Evolutionary conservation across 2,113 vertebrate species (phyloP), one percentile per base, ranked within the genome.

Genomic region (Pterocles burchelli): DNA sequence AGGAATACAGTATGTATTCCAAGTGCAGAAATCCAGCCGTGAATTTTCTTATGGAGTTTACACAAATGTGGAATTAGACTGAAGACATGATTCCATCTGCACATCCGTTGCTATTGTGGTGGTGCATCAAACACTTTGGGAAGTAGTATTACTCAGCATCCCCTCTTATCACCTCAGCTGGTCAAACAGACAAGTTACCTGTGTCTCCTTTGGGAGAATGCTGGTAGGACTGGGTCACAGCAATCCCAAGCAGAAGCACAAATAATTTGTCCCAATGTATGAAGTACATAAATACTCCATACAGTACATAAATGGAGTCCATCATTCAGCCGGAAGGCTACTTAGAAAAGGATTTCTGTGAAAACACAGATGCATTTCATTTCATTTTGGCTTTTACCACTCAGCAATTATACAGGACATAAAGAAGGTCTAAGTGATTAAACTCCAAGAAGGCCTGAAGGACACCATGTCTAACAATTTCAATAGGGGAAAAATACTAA

Each of bases 211-310:
- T 0, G 4, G 62, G 85, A 80, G 31, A 83, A 55, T n/a, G n/a
- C 36, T 85, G 73, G 58, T 48, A 93, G 76, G 33, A 34, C 36
- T 41, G 61, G 80, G 58, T 25, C 57, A 63, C 18, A 89, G 48
- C 22, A 95, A 92, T 77, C 66, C 58, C 67, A 88, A 90, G 59
- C 67, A 94, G 85, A 87, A 95, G 70, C 34, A 72, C 31, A 57
- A 51, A 43, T 36, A 51, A 55, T 67, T 78, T 63, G 59, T 31
- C 45, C 61, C 67, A 62, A 17, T 24, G 29, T 38, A 45, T n/a
- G 19, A 26, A 78, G 80, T 28, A 77, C 43, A 76, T 77, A 90
- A 90, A 93, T 80, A 38, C 7, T 54, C 55, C 17, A 66, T 22
- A 13, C 65, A 77, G 24, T 22, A 89, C 33, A 61, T 55, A 76